Conservation (phyloP, 2,797 vertebrate species). For the Crocodylus rhombifer region DNA sequence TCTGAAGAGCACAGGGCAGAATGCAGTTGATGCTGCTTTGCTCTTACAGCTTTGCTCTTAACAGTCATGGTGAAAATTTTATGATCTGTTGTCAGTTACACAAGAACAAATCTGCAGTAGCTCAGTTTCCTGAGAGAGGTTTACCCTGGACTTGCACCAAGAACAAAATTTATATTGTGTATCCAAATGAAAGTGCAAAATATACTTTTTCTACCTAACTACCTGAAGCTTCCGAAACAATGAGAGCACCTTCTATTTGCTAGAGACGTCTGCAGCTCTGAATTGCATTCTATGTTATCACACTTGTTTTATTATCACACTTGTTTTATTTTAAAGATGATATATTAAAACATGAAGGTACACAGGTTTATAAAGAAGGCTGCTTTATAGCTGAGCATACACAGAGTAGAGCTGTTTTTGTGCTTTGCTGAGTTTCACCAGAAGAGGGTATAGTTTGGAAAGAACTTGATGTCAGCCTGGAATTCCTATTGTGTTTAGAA, state of each 20-base stretch:
- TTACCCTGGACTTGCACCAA: not conserved
- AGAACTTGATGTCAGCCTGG: slow-evolving; percentile 75
- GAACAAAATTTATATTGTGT: not conserved
- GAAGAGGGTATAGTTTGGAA: slow-evolving; percentile 83
- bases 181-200: not conserved
- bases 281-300: not conserved
- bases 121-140: not conserved
- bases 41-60: not conserved
- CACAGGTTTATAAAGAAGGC: not conserved
- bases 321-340: not conserved
- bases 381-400: not conserved
- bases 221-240: not conserved
- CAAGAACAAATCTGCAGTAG: not conserved
- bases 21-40: not conserved
- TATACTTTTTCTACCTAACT: not conserved
- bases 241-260: not conserved
- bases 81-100: not conserved
- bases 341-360: not conserved
- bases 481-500: slow-evolving; percentile 80
- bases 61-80: not conserved
- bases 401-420: slow-evolving; percentile 19
- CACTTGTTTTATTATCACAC: not conserved
- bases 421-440: slow-evolving; percentile 80
- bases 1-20: rapidly evolving
- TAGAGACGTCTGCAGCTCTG: not conserved